phyloP scores from a whole-genome alignment of 2,888 invertebrate species.

The Alcis repandata region DNA sequence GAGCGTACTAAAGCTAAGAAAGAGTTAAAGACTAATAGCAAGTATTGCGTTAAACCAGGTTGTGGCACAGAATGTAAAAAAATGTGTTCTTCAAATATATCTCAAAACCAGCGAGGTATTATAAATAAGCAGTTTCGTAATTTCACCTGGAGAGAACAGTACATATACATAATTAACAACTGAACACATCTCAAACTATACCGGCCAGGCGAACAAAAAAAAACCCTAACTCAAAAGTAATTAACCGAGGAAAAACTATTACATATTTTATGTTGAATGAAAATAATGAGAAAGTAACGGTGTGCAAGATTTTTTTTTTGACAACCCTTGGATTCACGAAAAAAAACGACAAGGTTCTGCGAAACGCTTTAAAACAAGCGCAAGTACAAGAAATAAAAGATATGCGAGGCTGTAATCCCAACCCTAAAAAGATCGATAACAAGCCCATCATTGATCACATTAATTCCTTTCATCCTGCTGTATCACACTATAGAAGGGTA shows the following conservation, averaged over 20 bases:
- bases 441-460: slow-evolving; percentile 25
- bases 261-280: slow-evolving; percentile 29
- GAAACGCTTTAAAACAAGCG: slow-evolving; percentile 24
- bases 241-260: slow-evolving; percentile 23
- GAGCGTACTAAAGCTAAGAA: slow-evolving; percentile 20
- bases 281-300: slow-evolving; percentile 26
- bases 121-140: slow-evolving; percentile 4
- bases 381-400: slow-evolving; percentile 25
- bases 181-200: slow-evolving; percentile 26
- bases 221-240: slow-evolving; percentile 24
- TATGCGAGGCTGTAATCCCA: slow-evolving; percentile 28
- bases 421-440: slow-evolving; percentile 34
- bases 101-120: slow-evolving; percentile 1
- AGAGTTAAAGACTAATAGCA: slow-evolving; percentile 10
- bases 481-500: slow-evolving; percentile 30
- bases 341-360: slow-evolving; percentile 19
- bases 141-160: slow-evolving; percentile 24
- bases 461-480: slow-evolving; percentile 26
- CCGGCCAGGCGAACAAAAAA: slow-evolving; percentile 27
- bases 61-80: slow-evolving; percentile 1
- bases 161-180: slow-evolving; percentile 20
- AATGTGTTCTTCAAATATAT: slow-evolving; percentile 3
- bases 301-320: slow-evolving; percentile 34
- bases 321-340: slow-evolving; percentile 26
- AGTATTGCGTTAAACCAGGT: slow-evolving; percentile 4